These are phyloP conservation scores for Drosophila insularis DNA, from an alignment of 1,140 invertebrate genomes.

Conservation along the genomic window DNA sequence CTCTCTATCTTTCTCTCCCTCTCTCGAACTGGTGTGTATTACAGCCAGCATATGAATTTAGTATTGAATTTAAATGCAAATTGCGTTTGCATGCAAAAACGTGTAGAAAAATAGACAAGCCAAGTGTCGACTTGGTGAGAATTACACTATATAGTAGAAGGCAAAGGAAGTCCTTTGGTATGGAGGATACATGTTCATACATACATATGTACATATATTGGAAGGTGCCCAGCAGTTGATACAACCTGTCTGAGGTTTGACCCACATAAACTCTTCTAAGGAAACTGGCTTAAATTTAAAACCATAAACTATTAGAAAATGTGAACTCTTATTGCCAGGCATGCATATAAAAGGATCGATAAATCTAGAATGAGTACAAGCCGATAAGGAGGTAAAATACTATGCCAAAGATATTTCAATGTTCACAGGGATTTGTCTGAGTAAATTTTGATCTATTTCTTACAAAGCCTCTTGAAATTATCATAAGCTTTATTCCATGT, in stretches of 20 bases:
- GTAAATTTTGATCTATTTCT: not conserved
- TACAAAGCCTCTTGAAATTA: not conserved
- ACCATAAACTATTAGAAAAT: slow-evolving; percentile 3
- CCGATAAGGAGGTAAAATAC: not conserved
- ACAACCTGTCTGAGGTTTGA: slow-evolving; percentile 9
- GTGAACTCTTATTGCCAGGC: not conserved
- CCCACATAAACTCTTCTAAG: not conserved
- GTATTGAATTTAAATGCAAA: slow-evolving; percentile 81
- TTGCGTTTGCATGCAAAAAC: slow-evolving; percentile 76
- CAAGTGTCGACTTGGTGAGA: slow-evolving; percentile 1
- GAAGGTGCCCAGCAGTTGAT: slow-evolving; percentile 12
- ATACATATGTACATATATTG: not conserved
- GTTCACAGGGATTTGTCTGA: not conserved
- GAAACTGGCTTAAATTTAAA: not conserved
- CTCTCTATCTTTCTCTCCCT: slow-evolving; percentile 5
- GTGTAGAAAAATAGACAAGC: slow-evolving; percentile 70
- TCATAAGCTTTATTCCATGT: no score
- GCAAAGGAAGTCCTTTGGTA: no score
- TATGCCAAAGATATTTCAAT: not conserved
- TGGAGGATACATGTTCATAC: no score
- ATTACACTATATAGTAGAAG: not conserved
- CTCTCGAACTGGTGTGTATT: slow-evolving; percentile 60
- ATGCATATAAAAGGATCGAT: not conserved
- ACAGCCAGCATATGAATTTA: slow-evolving; percentile 78
- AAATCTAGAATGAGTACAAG: not conserved